Conservation (phyloP, 2,113 vertebrate genomes). For the Rhabdornis inornatus region DNA sequence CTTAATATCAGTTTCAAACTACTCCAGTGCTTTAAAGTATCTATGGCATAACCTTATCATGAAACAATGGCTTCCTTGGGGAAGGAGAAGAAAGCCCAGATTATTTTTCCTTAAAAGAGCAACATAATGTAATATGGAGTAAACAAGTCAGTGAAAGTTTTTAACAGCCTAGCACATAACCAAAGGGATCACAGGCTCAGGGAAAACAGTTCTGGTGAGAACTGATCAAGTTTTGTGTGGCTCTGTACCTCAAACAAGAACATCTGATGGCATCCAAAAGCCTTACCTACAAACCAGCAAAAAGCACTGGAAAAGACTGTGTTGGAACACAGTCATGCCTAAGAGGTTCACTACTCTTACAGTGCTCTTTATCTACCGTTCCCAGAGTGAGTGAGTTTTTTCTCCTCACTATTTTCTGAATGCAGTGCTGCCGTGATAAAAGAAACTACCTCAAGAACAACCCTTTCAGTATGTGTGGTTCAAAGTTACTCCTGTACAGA, state of each 20-base stretch:
- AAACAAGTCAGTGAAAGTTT: not conserved
- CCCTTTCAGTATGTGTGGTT: not conserved
- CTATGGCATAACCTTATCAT: not conserved
- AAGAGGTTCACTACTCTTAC: not conserved
- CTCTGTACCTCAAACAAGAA: not conserved
- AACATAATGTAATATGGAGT: not conserved
- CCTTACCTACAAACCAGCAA: not conserved
- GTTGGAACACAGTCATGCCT: not conserved
- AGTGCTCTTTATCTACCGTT: not conserved
- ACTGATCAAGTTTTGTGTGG: not conserved
- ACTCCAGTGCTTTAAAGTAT: not conserved
- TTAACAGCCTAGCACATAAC: not conserved
- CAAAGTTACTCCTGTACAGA: not conserved
- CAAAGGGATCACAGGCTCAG: not conserved
- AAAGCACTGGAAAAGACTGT: not conserved
- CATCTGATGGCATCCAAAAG: not conserved
- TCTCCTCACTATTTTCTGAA: not conserved
- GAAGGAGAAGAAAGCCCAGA: not conserved
- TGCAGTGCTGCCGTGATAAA: not conserved
- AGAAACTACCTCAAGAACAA: not conserved
- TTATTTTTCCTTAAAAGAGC: not conserved
- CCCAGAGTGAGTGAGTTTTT: not conserved
- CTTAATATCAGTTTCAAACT: not conserved
- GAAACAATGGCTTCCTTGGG: not conserved
- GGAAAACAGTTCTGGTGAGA: not conserved